These are phyloP conservation scores for Heliconius hewitsoni DNA, from an alignment of 1,140 invertebrate genomes.

Conservation along the genomic window DNA sequence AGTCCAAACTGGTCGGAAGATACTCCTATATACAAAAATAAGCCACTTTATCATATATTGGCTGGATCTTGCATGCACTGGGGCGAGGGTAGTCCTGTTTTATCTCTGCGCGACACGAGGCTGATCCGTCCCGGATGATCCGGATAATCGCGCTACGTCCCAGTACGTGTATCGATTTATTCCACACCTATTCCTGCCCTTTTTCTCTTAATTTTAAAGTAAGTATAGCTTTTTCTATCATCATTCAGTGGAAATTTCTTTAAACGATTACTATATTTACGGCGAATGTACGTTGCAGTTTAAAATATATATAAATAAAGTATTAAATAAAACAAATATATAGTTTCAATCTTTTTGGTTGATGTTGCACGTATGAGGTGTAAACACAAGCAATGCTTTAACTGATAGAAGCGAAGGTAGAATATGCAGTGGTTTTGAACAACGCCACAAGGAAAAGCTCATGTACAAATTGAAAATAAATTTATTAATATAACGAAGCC, in stretches of 20 bases:
- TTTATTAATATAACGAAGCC: neutral
- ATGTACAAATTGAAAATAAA: neutral
- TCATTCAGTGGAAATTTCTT: too few relatives aligned
- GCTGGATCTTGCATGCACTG: conserved; percentile 32
- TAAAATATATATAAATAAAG: too few relatives aligned
- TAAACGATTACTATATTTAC: too few relatives aligned
- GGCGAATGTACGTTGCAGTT: too few relatives aligned
- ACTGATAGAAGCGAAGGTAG: neutral
- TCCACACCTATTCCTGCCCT: conserved; percentile 31
- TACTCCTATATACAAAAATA: conserved; percentile 5
- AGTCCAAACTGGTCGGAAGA: neutral
- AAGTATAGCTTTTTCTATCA: neutral
- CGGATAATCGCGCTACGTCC: conserved; percentile 66
- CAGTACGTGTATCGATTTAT: conserved; percentile 54
- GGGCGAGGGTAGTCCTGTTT: conserved; percentile 60
- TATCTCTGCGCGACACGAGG: conserved; percentile 75
- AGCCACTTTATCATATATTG: conserved; percentile 24
- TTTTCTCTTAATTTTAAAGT: conserved; percentile 16
- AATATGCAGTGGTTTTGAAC: neutral
- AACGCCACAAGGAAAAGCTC: neutral
- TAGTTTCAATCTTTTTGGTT: too few relatives aligned
- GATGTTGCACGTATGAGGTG: too few relatives aligned
- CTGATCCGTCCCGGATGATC: conserved; percentile 73
- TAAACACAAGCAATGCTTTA: neutral
- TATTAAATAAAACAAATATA: too few relatives aligned